Base-by-base conservation (phyloP, 2,888 invertebrate genomes). In the Dryocosmus kuriphilus region DNA sequence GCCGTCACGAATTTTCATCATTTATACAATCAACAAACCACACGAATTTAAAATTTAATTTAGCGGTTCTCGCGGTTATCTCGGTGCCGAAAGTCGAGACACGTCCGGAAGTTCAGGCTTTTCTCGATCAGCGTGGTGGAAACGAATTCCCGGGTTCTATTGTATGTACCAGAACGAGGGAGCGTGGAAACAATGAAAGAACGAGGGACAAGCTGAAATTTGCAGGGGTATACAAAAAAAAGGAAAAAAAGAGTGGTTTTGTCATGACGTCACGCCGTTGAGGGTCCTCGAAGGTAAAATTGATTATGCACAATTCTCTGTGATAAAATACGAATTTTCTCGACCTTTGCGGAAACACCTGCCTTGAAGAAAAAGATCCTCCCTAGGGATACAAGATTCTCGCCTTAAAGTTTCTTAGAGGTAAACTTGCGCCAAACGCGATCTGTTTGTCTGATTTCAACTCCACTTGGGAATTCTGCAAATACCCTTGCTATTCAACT, bases 291-390 rank as follows among this genome's bases (percentile, higher is more conserved):
- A 77, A 80, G 76, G 79, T 79, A 77, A 82, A 82, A 82, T 82
- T 82, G 80, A 77, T 78, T 79, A 80, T 82, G 82, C 78, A 80
- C 78, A 81, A 80, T 82, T 82, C 79, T 79, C 76, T 27, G 74
- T 71, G 51, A 78, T 78, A 82, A 82, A 80, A 77, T 77, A 78
- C 57, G 75, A 80, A 79, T 78, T 77, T 80, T 63, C 77, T 60
- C 75, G 63, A 73, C 51, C n/a, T 71, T 30, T n/a, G 9, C n/a
- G 7, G n/a, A 51, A 71, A 32, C 7, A 27, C 6, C 51, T 30
- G 27, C 27, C 67, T 46, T 6, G 27, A n/a, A 71, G 51, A 19
- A 46, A 30, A 30, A 51, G 46, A 46, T 71, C 30, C 14, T 55
- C 51, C 30, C 51, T 51, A 2, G 51, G 46, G 51, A n/a, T 6